A percentile compares a stretch with the other conserved stretches of the same genome.
phyloP scores from a whole-genome alignment of 2,888 invertebrate species.

The Ecliptopera silaceata region DNA sequence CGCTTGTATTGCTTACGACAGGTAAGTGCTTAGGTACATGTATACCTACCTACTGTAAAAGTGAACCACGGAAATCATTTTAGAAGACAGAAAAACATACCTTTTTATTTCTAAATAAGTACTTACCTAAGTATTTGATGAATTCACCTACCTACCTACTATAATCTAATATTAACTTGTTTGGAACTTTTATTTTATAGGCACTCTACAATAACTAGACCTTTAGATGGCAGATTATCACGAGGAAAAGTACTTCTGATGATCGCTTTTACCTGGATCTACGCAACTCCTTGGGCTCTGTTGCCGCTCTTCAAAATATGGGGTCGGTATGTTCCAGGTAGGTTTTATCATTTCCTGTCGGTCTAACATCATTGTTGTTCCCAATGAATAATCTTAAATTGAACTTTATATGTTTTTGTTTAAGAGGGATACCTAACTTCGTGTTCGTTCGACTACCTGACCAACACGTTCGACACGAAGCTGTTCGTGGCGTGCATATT shows the following conservation, averaged over 20 bases:
- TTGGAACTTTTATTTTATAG: slow-evolving; percentile 52
- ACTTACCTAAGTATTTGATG: background rate
- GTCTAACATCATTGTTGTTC: background rate
- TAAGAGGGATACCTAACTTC: slow-evolving; percentile 95
- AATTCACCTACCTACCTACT: too few species aligned
- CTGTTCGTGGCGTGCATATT: slow-evolving; percentile 91
- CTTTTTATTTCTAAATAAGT: too few species aligned
- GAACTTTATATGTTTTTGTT: slow-evolving; percentile 29
- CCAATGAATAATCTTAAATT: background rate
- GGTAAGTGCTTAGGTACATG: slow-evolving; percentile 61
- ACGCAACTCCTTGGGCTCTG: slow-evolving; percentile 91
- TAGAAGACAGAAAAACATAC: too few species aligned
- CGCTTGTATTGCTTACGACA: slow-evolving; percentile 93
- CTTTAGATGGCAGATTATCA: slow-evolving; percentile 91
- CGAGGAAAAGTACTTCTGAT: slow-evolving; percentile 90
- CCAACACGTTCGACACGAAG: slow-evolving; percentile 89
- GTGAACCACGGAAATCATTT: too few species aligned
- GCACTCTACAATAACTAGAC: slow-evolving; percentile 88
- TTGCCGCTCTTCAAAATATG: slow-evolving; percentile 91
- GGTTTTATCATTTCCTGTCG: slow-evolving; percentile 1
- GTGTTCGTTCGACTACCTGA: slow-evolving; percentile 92
- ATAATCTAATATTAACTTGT: too few species aligned
- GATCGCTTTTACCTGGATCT: slow-evolving; percentile 88
- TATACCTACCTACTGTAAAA: too few species aligned
- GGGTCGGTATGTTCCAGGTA: slow-evolving; percentile 94